Conservation (phyloP, 2,797 vertebrate genomes). For the Syndactyla subalaris region DNA sequence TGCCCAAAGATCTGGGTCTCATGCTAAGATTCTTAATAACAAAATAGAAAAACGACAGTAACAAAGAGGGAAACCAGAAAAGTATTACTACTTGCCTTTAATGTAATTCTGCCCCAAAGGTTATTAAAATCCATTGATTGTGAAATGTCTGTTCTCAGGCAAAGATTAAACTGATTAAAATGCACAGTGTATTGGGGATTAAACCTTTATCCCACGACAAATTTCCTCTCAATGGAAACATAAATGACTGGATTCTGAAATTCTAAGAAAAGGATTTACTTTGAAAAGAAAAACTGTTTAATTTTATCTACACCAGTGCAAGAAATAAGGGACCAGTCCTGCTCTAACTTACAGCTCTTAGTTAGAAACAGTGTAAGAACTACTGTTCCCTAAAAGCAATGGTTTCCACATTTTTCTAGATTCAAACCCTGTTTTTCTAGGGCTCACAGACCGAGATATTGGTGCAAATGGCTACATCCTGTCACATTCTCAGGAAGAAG, state of each 20-base stretch:
- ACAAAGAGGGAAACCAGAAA: neutral
- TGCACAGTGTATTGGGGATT: constrained; percentile 22
- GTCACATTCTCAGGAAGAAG: neutral
- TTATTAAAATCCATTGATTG: constrained; percentile 50
- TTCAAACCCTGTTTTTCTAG: neutral
- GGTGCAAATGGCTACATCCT: neutral
- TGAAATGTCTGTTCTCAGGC: constrained; percentile 26
- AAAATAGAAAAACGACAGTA: neutral
- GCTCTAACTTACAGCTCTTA: neutral
- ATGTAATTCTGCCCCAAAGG: constrained; percentile 18
- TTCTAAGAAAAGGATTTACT: constrained; percentile 48
- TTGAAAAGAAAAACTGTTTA: constrained; percentile 3
- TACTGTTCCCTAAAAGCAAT: neutral
- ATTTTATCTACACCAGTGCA: neutral
- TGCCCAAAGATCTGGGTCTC: constrained; percentile 28
- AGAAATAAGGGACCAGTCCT: neutral
- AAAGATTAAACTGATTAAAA: constrained; percentile 59
- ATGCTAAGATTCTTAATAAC: constrained; percentile 30
- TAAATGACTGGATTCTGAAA: constrained; percentile 24
- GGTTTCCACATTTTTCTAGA: neutral
- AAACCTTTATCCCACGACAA: constrained; percentile 48
- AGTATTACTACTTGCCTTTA: constrained; percentile 6
- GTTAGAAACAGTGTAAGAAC: neutral
- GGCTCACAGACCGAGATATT: neutral
- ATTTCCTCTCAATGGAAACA: constrained; percentile 19